Percentiles rank a stretch among this genome's conserved stretches.
These are phyloP conservation scores for Volucella inanis DNA, from an alignment of 2,888 invertebrate species.

Conservation along the genomic window DNA sequence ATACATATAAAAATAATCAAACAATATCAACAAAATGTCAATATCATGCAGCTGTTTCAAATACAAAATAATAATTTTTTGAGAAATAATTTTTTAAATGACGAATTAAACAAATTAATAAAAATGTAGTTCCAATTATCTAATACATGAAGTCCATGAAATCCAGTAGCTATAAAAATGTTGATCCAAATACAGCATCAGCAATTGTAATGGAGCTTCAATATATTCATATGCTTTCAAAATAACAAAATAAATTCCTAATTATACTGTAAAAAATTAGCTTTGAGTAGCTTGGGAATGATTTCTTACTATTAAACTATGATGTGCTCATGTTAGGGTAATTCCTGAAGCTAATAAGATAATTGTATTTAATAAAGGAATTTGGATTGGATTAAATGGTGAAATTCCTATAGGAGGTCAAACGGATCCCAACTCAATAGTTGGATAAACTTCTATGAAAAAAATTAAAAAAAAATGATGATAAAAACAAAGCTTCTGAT, in stretches of 20 bases:
- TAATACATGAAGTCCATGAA: too few species aligned
- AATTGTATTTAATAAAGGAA: constrained; percentile 89
- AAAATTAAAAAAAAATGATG: too few species aligned
- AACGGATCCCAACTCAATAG: constrained; percentile 85
- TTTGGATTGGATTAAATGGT: constrained; percentile 87
- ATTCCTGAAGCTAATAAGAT: constrained; percentile 89
- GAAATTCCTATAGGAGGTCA: constrained; percentile 87
- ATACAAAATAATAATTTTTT: too few species aligned
- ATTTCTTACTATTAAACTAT: constrained; percentile 84
- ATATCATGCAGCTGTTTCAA: too few species aligned
- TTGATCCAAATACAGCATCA: constrained; percentile 87
- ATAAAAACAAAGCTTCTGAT: too few species aligned
- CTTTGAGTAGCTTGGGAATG: constrained; percentile 83
- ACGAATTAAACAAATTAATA: too few species aligned
- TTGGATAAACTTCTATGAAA: too few species aligned
- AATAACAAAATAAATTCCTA: constrained; percentile 87
- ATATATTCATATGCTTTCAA: constrained; percentile 88
- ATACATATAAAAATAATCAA: too few species aligned
- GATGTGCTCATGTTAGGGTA: constrained; percentile 87
- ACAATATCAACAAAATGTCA: too few species aligned
- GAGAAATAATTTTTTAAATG: too few species aligned
- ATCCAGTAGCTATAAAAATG: too few species aligned
- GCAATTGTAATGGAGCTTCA: constrained; percentile 85
- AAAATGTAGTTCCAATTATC: too few species aligned
- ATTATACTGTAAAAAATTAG: constrained; percentile 84